Evolutionary conservation across 2,797 vertebrate species (phyloP).

Genomic region (Cynodonichthys magdalenae): DNA sequence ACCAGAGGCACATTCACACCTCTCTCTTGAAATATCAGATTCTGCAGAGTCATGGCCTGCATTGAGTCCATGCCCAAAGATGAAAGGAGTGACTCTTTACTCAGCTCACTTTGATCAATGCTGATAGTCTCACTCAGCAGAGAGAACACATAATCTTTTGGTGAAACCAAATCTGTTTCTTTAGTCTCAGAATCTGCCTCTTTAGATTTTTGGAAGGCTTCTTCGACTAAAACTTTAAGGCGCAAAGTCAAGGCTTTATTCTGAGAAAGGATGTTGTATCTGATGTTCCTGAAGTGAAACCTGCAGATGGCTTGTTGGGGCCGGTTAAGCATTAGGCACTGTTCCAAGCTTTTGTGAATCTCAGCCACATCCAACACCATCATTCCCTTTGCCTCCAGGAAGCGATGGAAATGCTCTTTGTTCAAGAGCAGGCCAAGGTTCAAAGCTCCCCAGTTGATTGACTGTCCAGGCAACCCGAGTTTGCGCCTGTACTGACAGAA

Average conservation of each 20-base stretch:
- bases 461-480: slow-evolving; percentile 84
- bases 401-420: slow-evolving; percentile 77
- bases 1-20: slow-evolving; percentile 83
- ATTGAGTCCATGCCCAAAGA: slow-evolving; percentile 88
- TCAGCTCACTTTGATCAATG: slow-evolving; percentile 71
- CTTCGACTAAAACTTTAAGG: slow-evolving; percentile 59
- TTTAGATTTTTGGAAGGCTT: slow-evolving; percentile 57
- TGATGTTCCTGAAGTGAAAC: slow-evolving; percentile 80
- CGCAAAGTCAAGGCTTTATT: slow-evolving; percentile 72
- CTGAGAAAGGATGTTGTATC: slow-evolving; percentile 66
- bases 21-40: slow-evolving; percentile 79
- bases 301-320: slow-evolving; percentile 83
- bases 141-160: slow-evolving; percentile 75
- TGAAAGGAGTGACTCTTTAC: slow-evolving; percentile 70
- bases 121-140: slow-evolving; percentile 72
- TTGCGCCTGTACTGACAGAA: slow-evolving; percentile 88
- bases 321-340: slow-evolving; percentile 80
- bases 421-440: slow-evolving; percentile 86
- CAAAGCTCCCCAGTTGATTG: slow-evolving; percentile 89
- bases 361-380: slow-evolving; percentile 80
- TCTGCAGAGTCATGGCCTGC: slow-evolving; percentile 89
- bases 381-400: slow-evolving; percentile 85
- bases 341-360: slow-evolving; percentile 81
- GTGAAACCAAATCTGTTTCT: slow-evolving; percentile 40
- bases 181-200: slow-evolving; percentile 21